phyloP scores from a whole-genome alignment of 1,140 invertebrate genomes.

The Drosophila bocqueti region DNA sequence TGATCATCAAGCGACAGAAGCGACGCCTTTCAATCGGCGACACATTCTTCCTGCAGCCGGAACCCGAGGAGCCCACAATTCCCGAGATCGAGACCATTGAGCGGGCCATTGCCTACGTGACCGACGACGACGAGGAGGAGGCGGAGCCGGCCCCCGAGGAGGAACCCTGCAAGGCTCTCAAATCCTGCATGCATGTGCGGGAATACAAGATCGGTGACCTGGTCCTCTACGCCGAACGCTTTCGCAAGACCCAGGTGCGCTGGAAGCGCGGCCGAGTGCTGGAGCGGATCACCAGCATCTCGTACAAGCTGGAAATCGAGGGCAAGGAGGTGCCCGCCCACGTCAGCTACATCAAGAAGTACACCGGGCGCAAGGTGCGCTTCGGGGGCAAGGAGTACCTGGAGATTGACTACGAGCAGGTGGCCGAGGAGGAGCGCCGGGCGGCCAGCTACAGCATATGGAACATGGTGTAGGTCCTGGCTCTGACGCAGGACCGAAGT shows the following conservation, averaged over 20 bases:
- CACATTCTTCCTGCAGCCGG: conserved; percentile 68
- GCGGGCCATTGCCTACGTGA: conserved; percentile 76
- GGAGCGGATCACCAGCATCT: conserved; percentile 82
- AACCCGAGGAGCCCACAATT: conserved; percentile 61
- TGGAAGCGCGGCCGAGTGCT: conserved; percentile 77
- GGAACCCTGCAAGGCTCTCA: conserved; percentile 53
- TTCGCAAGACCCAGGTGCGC: conserved; percentile 76
- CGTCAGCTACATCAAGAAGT: conserved; percentile 81
- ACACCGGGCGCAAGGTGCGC: conserved; percentile 76
- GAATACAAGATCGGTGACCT: conserved; percentile 78
- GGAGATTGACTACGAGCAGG: conserved; percentile 83
- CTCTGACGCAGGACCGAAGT: neutral
- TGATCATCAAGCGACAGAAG: conserved; percentile 79
- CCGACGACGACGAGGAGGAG: conserved; percentile 60
- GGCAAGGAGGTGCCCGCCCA: conserved; percentile 79
- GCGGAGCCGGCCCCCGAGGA: conserved; percentile 15
- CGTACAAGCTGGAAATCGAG: conserved; percentile 79
- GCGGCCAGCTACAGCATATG: conserved; percentile 83
- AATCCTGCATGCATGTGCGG: conserved; percentile 74
- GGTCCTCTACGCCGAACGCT: conserved; percentile 78
- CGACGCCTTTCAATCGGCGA: conserved; percentile 76
- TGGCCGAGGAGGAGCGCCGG: conserved; percentile 76
- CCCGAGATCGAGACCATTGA: conserved; percentile 78
- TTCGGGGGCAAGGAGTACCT: conserved; percentile 83
- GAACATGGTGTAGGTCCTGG: conserved; percentile 74